phyloP scores from a whole-genome alignment of 92 coral and sea anemone genomes.

The Scolanthus callimorphus region DNA sequence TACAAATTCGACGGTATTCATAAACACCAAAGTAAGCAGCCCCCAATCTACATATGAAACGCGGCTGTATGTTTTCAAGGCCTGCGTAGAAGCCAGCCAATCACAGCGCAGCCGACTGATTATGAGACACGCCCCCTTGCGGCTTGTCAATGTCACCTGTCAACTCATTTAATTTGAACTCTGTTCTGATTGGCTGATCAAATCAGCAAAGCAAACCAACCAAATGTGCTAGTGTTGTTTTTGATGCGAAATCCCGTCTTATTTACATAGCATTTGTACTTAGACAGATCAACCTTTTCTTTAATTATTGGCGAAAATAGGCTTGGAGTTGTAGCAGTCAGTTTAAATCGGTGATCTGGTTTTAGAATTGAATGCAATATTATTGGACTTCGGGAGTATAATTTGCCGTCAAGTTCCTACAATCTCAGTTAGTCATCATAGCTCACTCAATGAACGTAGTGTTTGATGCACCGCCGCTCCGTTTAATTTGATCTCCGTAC shows the following conservation, averaged over 20 bases:
- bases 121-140: conserved; percentile 85
- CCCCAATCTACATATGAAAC: conserved; percentile 67
- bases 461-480: not conserved
- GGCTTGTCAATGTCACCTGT: conserved; percentile 73
- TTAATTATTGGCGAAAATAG: conserved; percentile 42
- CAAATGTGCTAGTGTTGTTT: conserved; percentile 66
- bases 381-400: not conserved
- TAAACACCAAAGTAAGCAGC: conserved; percentile 49
- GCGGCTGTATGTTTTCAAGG: conserved; percentile 63
- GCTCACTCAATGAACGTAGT: not conserved
- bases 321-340: conserved; percentile 18
- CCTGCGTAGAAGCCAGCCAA: conserved; percentile 58
- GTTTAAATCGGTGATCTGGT: conserved; percentile 10
- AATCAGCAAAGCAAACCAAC: conserved; percentile 69
- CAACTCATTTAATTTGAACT: conserved; percentile 73
- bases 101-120: conserved; percentile 64
- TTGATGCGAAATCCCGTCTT: conserved; percentile 37
- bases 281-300: conserved; percentile 46
- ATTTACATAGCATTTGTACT: conserved; percentile 70
- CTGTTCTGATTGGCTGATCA: conserved; percentile 69
- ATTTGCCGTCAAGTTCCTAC: not conserved
- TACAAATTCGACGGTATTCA: conserved; percentile 47
- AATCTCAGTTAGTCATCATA: not conserved
- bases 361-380: not conserved
- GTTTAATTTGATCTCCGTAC: not conserved